Evolutionary conservation across 1,140 invertebrate species (phyloP).

Genomic region (Drosophila sp.): DNA sequence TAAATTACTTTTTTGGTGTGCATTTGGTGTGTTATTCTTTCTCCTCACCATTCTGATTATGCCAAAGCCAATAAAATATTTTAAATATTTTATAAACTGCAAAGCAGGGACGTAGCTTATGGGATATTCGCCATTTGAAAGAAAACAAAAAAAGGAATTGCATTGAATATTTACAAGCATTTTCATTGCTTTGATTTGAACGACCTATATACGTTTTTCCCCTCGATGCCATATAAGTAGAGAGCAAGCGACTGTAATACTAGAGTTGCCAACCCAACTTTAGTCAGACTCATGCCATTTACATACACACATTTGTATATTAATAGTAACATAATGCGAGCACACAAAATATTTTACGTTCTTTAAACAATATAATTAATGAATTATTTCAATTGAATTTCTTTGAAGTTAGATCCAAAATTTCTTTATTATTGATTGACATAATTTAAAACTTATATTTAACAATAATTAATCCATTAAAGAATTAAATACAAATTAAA

Average conservation of each 20-base stretch:
- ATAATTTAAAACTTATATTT: too few species aligned
- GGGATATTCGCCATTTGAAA: conserved; percentile 9
- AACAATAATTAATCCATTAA: too few species aligned
- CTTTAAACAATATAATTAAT: too few species aligned
- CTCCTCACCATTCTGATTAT: conserved; percentile 48
- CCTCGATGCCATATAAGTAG: conserved; percentile 35
- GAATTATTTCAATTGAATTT: too few species aligned
- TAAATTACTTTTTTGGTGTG: conserved; percentile 74
- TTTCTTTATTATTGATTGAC: too few species aligned
- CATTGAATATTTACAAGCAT: conserved; percentile 83
- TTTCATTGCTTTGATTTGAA: conserved; percentile 81
- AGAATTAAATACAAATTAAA: too few species aligned
- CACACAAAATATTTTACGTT: conserved; percentile 29
- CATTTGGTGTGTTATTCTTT: conserved; percentile 49
- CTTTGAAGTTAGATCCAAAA: too few species aligned
- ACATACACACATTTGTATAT: not conserved
- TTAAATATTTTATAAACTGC: conserved; percentile 82
- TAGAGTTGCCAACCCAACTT: conserved; percentile 59
- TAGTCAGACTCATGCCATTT: conserved; percentile 47
- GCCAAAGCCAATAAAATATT: conserved; percentile 74
- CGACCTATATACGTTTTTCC: conserved; percentile 45
- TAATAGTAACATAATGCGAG: not conserved
- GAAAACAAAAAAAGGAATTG: conserved; percentile 61
- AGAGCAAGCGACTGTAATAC: conserved; percentile 64
- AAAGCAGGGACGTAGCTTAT: conserved; percentile 55